Percentiles rank a stretch among this genome's conserved stretches.
phyloP scores from a whole-genome alignment of 2,888 invertebrate genomes.

The Leptinotarsa rubiginosa region DNA sequence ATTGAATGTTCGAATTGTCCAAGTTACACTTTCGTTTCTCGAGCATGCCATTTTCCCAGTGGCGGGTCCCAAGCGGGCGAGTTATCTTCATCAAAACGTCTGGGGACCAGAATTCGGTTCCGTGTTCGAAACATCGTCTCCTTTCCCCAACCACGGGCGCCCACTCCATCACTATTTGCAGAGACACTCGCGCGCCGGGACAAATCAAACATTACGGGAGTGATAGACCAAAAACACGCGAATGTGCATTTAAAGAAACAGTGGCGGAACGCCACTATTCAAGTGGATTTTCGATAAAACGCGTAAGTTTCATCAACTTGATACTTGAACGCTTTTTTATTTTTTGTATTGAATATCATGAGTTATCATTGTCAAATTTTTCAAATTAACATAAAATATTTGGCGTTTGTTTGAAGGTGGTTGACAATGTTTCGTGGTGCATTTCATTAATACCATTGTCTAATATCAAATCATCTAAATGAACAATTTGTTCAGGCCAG shows the following conservation, averaged over 20 bases:
- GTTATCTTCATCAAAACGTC: slow-evolving; percentile 65
- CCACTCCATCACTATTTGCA: slow-evolving; percentile 61
- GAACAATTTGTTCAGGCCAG: no score
- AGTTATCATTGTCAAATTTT: no score
- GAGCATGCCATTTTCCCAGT: slow-evolving; percentile 8
- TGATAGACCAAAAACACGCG: slow-evolving; percentile 46
- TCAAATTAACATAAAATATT: no score
- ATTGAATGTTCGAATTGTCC: background rate
- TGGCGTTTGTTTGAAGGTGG: no score
- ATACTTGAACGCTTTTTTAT: no score
- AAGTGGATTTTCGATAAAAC: no score
- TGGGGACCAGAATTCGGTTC: slow-evolving; percentile 52
- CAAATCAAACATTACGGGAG: slow-evolving; percentile 60
- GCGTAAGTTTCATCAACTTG: no score
- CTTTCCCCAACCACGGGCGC: slow-evolving; percentile 50
- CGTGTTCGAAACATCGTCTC: slow-evolving; percentile 28
- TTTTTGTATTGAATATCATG: no score
- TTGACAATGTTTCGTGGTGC: no score
- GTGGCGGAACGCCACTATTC: background rate
- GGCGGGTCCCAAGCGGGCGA: slow-evolving; percentile 61
- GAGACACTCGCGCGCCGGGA: slow-evolving; percentile 60
- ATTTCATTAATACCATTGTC: no score
- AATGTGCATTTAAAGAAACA: background rate
- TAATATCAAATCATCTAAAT: no score
- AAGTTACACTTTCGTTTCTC: background rate